Evolutionary conservation across 2,797 vertebrate species (phyloP).

Genomic region (Bothrops alternatus): DNA sequence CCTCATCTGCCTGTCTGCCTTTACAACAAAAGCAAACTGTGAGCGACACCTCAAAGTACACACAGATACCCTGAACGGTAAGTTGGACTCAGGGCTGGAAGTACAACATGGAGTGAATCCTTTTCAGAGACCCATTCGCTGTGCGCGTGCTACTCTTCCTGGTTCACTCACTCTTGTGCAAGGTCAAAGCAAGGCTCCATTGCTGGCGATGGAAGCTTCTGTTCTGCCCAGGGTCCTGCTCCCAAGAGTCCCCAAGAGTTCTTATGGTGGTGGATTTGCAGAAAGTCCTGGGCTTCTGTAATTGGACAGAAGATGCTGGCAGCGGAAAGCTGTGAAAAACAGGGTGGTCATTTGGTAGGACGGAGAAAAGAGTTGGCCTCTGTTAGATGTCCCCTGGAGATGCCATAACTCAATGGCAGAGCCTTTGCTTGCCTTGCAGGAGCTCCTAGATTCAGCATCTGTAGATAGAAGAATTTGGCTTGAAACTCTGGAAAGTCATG

Average conservation of each 20-base stretch:
- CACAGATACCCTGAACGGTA: slow-evolving; percentile 89
- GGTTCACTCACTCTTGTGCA: background rate
- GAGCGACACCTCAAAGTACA: slow-evolving; percentile 98
- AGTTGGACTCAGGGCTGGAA: slow-evolving; percentile 25
- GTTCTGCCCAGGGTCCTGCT: background rate
- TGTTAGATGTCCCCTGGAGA: background rate
- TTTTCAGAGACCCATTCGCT: background rate
- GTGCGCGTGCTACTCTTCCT: background rate
- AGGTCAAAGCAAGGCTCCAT: background rate
- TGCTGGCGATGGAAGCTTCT: background rate
- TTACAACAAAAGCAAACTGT: slow-evolving; percentile 98
- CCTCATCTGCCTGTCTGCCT: slow-evolving; percentile 94
- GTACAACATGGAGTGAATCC: background rate
- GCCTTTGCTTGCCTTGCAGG: background rate
- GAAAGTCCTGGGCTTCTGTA: background rate
- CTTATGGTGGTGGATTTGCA: background rate
- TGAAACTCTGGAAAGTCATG: background rate
- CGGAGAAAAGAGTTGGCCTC: background rate
- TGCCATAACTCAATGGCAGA: no score
- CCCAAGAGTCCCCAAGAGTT: background rate
- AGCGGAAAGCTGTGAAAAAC: background rate
- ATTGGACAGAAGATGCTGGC: background rate
- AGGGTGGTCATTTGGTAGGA: background rate
- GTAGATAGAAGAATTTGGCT: background rate
- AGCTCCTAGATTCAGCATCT: background rate